Base-by-base conservation (phyloP, 1,140 invertebrate genomes). In the Papilio xuthus region DNA sequence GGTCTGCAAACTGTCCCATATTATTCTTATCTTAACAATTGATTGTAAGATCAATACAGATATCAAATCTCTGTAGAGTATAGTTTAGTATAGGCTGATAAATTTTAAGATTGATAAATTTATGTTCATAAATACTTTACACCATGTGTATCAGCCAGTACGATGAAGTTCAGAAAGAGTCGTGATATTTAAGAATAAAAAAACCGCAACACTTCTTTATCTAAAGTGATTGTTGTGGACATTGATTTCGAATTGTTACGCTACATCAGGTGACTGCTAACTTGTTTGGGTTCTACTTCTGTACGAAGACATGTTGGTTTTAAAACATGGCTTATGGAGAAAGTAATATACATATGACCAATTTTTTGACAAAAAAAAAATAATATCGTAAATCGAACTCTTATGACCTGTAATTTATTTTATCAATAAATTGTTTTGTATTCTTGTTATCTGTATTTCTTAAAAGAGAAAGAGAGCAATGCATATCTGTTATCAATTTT, bases 61-160 rank as follows among this genome's bases (percentile, higher is more conserved):
- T 73, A 73, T 73, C 42, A 72, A 78, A 80, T 78, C 47, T 37
- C 13, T 78, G 69, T 78, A n/a, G 73, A 73, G 69, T 20, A 20
- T 32, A 44, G 23, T 28, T 32, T 80, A 37, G 10, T 78, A 32
- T 50, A 28, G 18, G 10, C 60, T 76, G 79, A 81, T 81, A 80
- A 78, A 82, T 75, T 79, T 83, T 20, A 37, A 56, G 20, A 26
- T 26, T 37, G 15, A 28, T n/a, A 69, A 47, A 47, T 12, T 37
- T 37, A 6, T 37, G 32, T 37, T 37, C 32, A 37, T 7, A 37
- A 37, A 37, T 37, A 37, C 32, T 37, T 6, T 37, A 37, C 32
- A 7, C 32, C 32, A 7, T 37, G 7, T 37, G 32, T 37, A 37
- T 37, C 32, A 37, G 2, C 32, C 32, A 7, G 32, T 37, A 37